Evolutionary conservation across 2,113 vertebrate species (phyloP).

Genomic region (Ondatra zibethicus): DNA sequence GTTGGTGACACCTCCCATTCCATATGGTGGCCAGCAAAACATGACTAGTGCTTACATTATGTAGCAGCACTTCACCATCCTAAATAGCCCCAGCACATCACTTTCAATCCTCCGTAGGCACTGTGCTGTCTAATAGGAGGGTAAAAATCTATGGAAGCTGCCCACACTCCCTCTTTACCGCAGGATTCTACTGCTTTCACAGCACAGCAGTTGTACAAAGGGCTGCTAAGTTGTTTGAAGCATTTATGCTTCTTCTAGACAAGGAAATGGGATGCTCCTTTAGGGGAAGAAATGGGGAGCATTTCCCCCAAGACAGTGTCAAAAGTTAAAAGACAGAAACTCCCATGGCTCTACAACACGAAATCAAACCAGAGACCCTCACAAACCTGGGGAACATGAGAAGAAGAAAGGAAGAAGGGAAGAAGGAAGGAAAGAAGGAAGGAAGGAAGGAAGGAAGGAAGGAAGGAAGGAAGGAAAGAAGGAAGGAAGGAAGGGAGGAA

Average conservation of each 20-base stretch:
- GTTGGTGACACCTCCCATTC: not conserved
- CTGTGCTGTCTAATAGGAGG: not conserved
- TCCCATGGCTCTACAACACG: not conserved
- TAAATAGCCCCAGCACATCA: not conserved
- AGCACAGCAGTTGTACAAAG: not conserved
- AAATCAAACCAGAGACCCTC: not conserved
- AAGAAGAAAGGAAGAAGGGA: not conserved
- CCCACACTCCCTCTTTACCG: not conserved
- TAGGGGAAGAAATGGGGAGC: too few relatives aligned
- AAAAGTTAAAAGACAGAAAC: not conserved
- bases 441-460: not conserved
- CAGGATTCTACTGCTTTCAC: not conserved
- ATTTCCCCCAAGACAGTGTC: slow-evolving; percentile 6
- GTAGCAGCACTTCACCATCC: not conserved
- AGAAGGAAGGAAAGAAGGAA: not conserved
- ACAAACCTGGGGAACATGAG: not conserved
- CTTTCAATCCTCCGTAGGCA: not conserved
- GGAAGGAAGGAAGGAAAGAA: too few relatives aligned
- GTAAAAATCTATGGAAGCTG: not conserved
- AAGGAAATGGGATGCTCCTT: not conserved
- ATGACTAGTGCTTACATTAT: not conserved
- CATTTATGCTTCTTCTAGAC: not conserved
- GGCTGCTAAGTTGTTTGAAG: not conserved
- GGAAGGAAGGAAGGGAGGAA: too few relatives aligned
- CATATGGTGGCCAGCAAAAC: not conserved